Base-by-base conservation (phyloP, 2,797 vertebrate species). In the Urophycis tenuis region DNA sequence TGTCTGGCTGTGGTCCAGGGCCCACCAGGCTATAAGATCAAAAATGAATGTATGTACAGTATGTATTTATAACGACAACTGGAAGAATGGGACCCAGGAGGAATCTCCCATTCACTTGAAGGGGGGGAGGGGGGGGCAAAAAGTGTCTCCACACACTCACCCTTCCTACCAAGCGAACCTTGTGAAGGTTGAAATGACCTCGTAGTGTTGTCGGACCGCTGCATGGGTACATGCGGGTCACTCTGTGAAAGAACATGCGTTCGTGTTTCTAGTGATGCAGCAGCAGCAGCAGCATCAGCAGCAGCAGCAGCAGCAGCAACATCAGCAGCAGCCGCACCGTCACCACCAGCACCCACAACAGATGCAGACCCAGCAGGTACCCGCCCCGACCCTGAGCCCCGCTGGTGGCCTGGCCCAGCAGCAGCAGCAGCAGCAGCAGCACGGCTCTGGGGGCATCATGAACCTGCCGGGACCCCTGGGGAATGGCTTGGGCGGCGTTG, bases 361-460 rank as follows among this genome's bases (percentile, higher is more conserved):
- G 71, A 71, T 75, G 1, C 86, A 85, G 75, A 74, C 60, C 0
- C 82, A 77, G 45, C 78, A 81, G 74, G 72, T 75, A 29, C 75
- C 78, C 22, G 67, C 49, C 10, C 80, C 80, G 72, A 39, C 77
- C 76, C 71, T 93, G 78, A 87, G 90, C 35, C 86, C 93, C 8
- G 77, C 74, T 25, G 80, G 81, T 78, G 74, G 89, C 14, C 81
- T 92, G 77, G 83, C 87, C 75, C 90, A 93, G 75, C 75, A 89
- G n/a, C n/a, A n/a, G n/a, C n/a, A n/a, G n/a, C n/a, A n/a, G n/a
- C n/a, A n/a, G n/a, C n/a, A n/a, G 53, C 87, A 87, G 87, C 67
- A 75, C 93, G 0, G 88, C 92, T 0, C 92, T 0, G 83, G 91
- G 0, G 91, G 88, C n/a, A 89, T 95, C 80, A 78, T 94, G 87